Evolutionary conservation across 2,888 invertebrate species (phyloP).

Genomic region (Sphecodes monilicornis): DNA sequence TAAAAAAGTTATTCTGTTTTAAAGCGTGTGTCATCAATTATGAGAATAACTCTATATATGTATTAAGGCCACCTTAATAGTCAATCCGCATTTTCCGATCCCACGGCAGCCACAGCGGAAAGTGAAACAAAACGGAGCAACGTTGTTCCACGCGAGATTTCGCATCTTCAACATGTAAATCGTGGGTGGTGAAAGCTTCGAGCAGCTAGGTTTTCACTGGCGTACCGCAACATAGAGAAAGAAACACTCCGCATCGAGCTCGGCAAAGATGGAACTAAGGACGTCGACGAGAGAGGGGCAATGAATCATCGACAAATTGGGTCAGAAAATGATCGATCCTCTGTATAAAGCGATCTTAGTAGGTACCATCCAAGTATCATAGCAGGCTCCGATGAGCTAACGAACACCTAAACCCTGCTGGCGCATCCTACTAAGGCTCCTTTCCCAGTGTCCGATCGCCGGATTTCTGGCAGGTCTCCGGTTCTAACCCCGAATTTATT

Average conservation of each 20-base stretch:
- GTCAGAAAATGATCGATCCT: not conserved
- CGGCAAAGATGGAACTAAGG: not conserved
- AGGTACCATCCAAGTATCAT: not conserved
- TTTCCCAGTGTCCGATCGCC: constrained; percentile 44
- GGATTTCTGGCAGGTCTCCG: constrained; percentile 42
- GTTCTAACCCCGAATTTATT: constrained; percentile 69
- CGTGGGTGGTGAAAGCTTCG: not conserved
- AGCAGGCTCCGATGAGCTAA: not conserved
- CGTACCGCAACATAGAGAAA: not conserved
- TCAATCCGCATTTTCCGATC: not conserved
- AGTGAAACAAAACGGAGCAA: not conserved
- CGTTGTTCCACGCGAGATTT: not conserved
- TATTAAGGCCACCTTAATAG: not conserved
- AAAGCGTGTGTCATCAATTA: too few species aligned
- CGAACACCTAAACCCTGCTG: not conserved
- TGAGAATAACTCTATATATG: too few species aligned
- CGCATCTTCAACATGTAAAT: not conserved
- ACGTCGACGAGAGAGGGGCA: not conserved
- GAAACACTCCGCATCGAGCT: not conserved
- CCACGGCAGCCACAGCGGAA: too few species aligned
- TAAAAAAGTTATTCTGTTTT: too few species aligned
- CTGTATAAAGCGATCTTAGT: not conserved
- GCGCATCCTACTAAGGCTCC: constrained; percentile 24
- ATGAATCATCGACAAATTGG: not conserved
- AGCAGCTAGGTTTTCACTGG: not conserved